phyloP scores from a whole-genome alignment of 1,140 invertebrate species.

The Cydia amplana region DNA sequence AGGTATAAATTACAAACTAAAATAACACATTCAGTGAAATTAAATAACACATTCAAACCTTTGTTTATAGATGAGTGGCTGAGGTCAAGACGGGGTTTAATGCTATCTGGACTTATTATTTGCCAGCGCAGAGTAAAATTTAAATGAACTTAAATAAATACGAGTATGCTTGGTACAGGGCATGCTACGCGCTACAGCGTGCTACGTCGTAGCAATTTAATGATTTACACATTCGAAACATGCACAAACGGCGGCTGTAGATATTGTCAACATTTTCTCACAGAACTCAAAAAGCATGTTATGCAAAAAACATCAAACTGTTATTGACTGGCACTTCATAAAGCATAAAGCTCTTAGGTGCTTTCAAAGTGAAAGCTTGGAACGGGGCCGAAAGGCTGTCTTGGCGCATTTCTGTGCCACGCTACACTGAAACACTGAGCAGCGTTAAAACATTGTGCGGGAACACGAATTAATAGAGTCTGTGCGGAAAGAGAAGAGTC shows the following conservation, averaged over 20 bases:
- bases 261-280: not conserved
- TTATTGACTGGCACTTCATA: slow-evolving; percentile 13
- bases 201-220: no score
- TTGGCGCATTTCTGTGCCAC: not conserved
- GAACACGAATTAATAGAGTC: not conserved
- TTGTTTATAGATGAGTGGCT: no score
- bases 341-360: slow-evolving; percentile 3
- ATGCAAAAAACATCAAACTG: slow-evolving; percentile 3
- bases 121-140: no score
- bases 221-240: not conserved
- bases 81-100: no score
- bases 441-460: not conserved
- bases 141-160: no score
- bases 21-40: no score
- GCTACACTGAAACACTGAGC: not conserved
- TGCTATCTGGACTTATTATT: no score
- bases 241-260: not conserved
- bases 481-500: no score
- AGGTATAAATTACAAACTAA: no score
- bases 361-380: slow-evolving; percentile 10
- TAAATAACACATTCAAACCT: no score
- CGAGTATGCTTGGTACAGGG: no score
- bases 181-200: no score
- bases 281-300: not conserved
- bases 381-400: slow-evolving; percentile 9